phyloP scores from a whole-genome alignment of 2,113 vertebrate genomes.

The Sterna hirundo region DNA sequence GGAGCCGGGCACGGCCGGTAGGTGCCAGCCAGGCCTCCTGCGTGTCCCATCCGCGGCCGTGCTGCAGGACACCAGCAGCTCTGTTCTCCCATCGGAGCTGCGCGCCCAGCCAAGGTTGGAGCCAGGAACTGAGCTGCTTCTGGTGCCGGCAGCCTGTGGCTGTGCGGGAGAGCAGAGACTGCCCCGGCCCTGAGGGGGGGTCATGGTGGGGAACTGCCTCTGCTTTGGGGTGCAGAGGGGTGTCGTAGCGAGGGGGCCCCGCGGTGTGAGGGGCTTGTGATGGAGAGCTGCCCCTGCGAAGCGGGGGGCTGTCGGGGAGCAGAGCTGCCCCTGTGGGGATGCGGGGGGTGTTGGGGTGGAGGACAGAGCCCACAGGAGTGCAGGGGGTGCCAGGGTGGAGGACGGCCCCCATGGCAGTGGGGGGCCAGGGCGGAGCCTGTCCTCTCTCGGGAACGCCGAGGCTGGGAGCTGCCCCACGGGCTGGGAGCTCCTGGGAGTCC shows the following conservation, averaged over 20 bases:
- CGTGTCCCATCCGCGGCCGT: accelerated
- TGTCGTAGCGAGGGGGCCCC: accelerated
- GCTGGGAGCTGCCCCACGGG: background rate
- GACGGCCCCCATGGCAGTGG: background rate
- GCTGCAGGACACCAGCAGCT: background rate
- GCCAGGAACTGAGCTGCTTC: background rate
- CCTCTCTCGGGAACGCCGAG: background rate
- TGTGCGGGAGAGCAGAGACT: background rate
- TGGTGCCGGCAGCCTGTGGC: background rate
- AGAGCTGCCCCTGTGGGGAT: background rate
- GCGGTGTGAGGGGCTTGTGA: accelerated
- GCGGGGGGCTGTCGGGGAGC: background rate
- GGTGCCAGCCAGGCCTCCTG: background rate
- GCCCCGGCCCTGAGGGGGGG: no score
- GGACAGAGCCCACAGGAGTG: background rate
- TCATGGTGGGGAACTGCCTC: background rate
- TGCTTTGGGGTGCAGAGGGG: background rate
- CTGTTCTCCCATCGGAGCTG: background rate
- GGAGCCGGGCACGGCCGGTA: background rate
- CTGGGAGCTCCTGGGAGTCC: background rate
- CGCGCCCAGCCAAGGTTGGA: background rate
- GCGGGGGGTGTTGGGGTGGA: accelerated
- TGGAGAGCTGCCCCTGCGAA: background rate
- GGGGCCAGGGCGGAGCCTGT: no score
- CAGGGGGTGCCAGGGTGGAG: background rate